Evolutionary conservation across 2,888 invertebrate species (phyloP).

Genomic region (Spialia ferax): DNA sequence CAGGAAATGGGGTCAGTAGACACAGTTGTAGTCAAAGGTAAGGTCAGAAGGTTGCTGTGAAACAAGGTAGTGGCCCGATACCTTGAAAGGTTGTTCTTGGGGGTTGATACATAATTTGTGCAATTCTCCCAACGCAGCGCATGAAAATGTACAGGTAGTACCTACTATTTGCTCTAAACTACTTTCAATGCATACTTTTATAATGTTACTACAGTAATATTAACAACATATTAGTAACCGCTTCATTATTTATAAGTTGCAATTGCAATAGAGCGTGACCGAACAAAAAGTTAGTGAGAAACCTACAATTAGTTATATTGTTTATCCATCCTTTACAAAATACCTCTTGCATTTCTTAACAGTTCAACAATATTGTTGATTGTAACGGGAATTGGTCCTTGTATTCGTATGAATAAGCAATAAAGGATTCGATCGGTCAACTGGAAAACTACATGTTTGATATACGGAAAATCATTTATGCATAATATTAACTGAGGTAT

Average conservation of each 20-base stretch:
- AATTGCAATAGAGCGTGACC: constrained; percentile 26
- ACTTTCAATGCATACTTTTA: no score
- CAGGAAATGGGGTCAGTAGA: no score
- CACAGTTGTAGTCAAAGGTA: no score
- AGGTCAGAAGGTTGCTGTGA: no score
- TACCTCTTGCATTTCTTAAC: not conserved
- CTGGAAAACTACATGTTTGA: not conserved
- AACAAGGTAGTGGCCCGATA: no score
- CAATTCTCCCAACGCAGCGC: no score
- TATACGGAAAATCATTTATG: not conserved
- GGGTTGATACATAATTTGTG: no score
- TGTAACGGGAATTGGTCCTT: not conserved
- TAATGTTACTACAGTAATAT: not conserved
- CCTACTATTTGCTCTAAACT: not conserved
- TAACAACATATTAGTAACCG: not conserved
- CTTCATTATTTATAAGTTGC: constrained; percentile 31
- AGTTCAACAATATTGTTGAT: not conserved
- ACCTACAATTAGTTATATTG: constrained; percentile 26
- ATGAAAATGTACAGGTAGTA: no score
- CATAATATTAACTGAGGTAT: no score
- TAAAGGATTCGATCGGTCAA: no score
- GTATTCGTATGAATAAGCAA: not conserved
- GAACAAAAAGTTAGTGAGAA: constrained; percentile 17
- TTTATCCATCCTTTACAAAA: constrained; percentile 20
- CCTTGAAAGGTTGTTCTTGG: no score